phyloP scores from a whole-genome alignment of 2,888 invertebrate genomes.

The Camptogramma bilineatum region DNA sequence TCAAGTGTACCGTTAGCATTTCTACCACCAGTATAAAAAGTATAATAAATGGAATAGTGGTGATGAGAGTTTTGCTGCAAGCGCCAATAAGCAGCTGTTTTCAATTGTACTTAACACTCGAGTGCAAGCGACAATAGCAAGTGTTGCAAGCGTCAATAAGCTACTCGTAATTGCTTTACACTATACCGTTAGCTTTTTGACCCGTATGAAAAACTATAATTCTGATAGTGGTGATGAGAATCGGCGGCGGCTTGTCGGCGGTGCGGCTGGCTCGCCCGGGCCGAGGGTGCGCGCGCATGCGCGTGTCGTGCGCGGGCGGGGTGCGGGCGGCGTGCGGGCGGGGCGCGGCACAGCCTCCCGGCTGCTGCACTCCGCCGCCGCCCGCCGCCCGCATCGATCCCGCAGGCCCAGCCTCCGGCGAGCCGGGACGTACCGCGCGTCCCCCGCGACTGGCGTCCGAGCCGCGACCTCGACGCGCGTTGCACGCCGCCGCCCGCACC shows the following conservation, averaged over 20 bases:
- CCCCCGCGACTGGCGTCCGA: slow-evolving; percentile 51
- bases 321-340: slow-evolving; percentile 48
- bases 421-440: slow-evolving; percentile 67
- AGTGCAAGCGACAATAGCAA: not conserved
- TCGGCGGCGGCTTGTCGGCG: slow-evolving; percentile 47
- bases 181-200: not conserved
- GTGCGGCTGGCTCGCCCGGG: slow-evolving; percentile 50
- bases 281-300: slow-evolving; percentile 46
- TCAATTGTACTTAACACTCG: no score
- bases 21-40: no score
- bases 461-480: slow-evolving; percentile 55
- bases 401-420: slow-evolving; percentile 72
- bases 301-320: slow-evolving; percentile 39
- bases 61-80: slow-evolving; percentile 53
- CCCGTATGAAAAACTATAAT: not conserved
- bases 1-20: not conserved
- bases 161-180: not conserved
- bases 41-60: slow-evolving; percentile 47
- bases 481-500: slow-evolving; percentile 57
- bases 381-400: slow-evolving; percentile 84
- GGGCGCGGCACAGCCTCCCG: slow-evolving; percentile 78
- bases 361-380: slow-evolving; percentile 82
- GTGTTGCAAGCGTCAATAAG: not conserved
- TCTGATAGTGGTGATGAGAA: slow-evolving; percentile 65
- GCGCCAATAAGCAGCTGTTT: no score